Evolutionary conservation across 2,113 vertebrate genomes (phyloP).

Genomic region (Larimichthys polyactis): DNA sequence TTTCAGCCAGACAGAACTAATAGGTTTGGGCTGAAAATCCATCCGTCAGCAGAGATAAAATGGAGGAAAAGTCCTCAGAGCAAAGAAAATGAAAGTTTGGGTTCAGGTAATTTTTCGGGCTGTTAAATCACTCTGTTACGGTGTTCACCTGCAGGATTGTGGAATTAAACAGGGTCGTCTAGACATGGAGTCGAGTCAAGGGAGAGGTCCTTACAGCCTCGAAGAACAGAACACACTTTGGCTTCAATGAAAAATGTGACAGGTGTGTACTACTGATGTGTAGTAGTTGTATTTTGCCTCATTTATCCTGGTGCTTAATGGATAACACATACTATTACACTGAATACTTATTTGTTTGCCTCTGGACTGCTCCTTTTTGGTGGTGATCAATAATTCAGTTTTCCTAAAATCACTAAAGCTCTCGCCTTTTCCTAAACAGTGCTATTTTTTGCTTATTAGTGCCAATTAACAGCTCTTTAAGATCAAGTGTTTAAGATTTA

Average conservation of each 20-base stretch:
- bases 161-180: neutral
- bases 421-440: too few species aligned
- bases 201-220: neutral
- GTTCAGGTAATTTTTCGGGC: constrained; percentile 14
- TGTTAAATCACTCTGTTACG: neutral
- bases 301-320: neutral
- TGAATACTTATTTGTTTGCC: neutral
- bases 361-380: neutral
- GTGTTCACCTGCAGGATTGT: constrained; percentile 7
- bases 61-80: constrained; percentile 7
- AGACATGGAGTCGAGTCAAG: neutral
- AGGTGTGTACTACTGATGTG: too few species aligned
- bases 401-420: neutral
- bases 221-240: neutral
- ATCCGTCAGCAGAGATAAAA: constrained; percentile 32
- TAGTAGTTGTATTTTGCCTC: neutral
- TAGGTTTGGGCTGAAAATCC: constrained; percentile 33
- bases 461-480: too few species aligned
- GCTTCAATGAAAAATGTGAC: neutral
- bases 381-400: neutral
- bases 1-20: neutral
- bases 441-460: too few species aligned
- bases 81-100: neutral
- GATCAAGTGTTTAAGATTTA: too few species aligned
- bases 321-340: neutral